A percentile compares a stretch with the other conserved stretches of the same genome.
Evolutionary conservation across 2,888 invertebrate genomes (phyloP).

Genomic region (Bimastos eiseni): DNA sequence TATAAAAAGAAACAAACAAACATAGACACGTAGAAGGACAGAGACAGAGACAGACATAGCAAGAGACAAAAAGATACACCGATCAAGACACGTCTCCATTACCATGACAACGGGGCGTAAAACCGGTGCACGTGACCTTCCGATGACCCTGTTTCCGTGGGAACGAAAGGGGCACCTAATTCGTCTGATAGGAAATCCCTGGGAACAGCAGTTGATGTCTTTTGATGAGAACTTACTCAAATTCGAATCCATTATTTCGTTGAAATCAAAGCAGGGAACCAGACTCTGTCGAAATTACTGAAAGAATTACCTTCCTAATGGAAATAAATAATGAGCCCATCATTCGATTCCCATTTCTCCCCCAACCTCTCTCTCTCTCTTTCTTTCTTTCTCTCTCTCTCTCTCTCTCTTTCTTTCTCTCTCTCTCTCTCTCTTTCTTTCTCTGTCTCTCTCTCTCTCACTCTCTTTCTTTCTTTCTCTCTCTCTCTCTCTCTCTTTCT

Average conservation of each 20-base stretch:
- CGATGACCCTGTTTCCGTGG: background rate
- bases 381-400: background rate
- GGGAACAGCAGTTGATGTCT: background rate
- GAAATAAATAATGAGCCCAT: background rate
- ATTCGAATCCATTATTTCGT: too few relatives aligned
- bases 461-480: background rate
- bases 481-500: background rate
- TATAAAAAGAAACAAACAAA: background rate
- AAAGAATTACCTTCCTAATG: background rate
- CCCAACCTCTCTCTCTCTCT: background rate
- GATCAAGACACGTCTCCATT: background rate
- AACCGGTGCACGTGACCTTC: background rate
- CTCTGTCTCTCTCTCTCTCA: background rate
- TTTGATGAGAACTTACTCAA: too few relatives aligned
- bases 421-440: background rate
- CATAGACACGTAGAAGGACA: background rate
- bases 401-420: background rate
- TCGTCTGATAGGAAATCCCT: background rate
- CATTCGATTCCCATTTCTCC: background rate
- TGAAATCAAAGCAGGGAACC: too few relatives aligned
- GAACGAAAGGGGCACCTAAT: background rate
- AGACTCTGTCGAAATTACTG: background rate
- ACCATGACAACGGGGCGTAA: background rate
- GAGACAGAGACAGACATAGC: background rate
- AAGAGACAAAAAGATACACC: background rate